Evolutionary conservation across 2,888 invertebrate species (phyloP).

Genomic region (Dryocosmus kuriphilus): DNA sequence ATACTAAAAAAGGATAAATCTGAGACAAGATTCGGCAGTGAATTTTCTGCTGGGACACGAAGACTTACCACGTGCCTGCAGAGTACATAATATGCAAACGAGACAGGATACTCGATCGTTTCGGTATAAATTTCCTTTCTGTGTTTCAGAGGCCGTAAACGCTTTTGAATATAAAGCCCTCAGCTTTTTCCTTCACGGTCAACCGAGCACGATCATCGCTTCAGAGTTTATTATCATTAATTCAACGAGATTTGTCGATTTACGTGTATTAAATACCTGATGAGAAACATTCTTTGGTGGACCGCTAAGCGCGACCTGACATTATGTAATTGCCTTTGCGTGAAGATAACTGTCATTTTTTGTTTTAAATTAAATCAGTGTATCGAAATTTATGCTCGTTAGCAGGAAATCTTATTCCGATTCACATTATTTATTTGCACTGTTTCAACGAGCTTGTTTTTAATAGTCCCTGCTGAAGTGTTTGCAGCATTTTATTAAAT

Average conservation of each 20-base stretch:
- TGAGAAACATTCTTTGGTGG: neutral
- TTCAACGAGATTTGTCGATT: neutral
- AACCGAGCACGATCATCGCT: neutral
- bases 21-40: conserved; percentile 43
- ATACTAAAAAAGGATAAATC: conserved; percentile 44
- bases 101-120: conserved; percentile 54
- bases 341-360: too few relatives aligned
- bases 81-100: conserved; percentile 45
- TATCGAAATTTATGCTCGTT: neutral
- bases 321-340: neutral
- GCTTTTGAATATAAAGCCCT: neutral
- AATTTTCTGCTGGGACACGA: neutral
- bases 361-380: too few relatives aligned
- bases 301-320: neutral
- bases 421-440: neutral
- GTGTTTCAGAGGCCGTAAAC: neutral
- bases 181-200: neutral
- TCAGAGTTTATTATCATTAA: neutral
- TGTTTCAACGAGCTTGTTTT: neutral
- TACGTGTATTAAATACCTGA: neutral
- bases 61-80: conserved; percentile 19
- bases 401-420: neutral
- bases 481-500: neutral
- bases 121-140: conserved; percentile 53
- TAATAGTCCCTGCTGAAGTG: neutral